phyloP scores from a whole-genome alignment of 2,113 vertebrate species.

The Peromyscus maniculatus region DNA sequence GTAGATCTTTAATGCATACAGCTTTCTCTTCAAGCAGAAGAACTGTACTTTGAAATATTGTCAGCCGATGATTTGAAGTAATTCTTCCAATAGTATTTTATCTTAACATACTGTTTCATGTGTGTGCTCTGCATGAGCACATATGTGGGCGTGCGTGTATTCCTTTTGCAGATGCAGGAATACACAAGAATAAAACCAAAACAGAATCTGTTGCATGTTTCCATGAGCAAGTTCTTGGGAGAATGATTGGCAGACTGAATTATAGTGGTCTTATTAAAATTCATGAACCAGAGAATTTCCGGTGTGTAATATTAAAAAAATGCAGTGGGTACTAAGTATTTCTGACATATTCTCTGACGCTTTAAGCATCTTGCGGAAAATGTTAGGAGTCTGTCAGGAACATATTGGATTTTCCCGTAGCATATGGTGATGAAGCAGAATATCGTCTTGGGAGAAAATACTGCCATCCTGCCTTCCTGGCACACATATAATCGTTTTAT shows the following conservation, averaged over 20 bases:
- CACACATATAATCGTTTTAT: conserved; percentile 50
- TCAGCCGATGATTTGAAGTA: conserved; percentile 69
- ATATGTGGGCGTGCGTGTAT: neutral
- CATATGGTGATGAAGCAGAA: conserved; percentile 82
- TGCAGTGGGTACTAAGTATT: conserved; percentile 79
- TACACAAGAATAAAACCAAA: neutral
- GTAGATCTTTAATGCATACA: conserved; percentile 50
- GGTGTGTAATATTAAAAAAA: conserved; percentile 76
- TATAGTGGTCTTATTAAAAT: conserved; percentile 78
- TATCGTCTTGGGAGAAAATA: conserved; percentile 79
- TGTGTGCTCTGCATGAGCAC: neutral
- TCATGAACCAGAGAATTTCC: conserved; percentile 77
- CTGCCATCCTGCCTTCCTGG: conserved; percentile 66
- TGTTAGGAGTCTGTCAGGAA: conserved; percentile 77
- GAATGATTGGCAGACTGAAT: conserved; percentile 69
- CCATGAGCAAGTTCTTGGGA: conserved; percentile 64
- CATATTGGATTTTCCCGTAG: conserved; percentile 84
- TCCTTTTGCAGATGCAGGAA: conserved; percentile 60
- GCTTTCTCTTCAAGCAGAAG: conserved; percentile 55
- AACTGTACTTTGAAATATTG: conserved; percentile 65
- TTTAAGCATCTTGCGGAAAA: conserved; percentile 75
- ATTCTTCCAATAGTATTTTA: conserved; percentile 53
- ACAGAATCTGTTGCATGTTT: conserved; percentile 56
- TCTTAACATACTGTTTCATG: conserved; percentile 49
- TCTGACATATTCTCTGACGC: conserved; percentile 82